Conservation (phyloP, 2,113 vertebrate genomes). For the Phylloscopus trochilus region DNA sequence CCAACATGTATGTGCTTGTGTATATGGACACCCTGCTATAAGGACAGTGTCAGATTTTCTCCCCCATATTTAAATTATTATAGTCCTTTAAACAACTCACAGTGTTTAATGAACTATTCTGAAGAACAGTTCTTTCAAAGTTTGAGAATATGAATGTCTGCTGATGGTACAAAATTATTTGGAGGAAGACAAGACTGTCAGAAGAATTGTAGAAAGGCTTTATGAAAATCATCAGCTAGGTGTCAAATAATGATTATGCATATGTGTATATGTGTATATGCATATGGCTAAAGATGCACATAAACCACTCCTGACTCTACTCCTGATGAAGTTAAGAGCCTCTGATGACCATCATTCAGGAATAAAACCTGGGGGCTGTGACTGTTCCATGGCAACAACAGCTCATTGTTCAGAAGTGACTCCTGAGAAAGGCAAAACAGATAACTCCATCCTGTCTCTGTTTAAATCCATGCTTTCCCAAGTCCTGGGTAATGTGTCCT, state of each 20-base stretch:
- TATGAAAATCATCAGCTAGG: background rate
- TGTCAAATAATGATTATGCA: background rate
- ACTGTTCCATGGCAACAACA: background rate
- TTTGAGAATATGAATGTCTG: background rate
- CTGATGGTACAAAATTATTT: background rate
- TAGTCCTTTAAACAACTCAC: background rate
- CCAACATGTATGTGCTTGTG: background rate
- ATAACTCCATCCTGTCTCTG: background rate
- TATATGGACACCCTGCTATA: background rate
- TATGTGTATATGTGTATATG: background rate
- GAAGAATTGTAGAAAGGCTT: background rate
- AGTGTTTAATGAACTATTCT: background rate
- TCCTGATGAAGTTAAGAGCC: background rate
- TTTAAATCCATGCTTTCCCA: background rate
- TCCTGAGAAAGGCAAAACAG: background rate
- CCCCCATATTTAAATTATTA: background rate
- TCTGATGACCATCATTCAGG: background rate
- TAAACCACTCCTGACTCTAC: background rate
- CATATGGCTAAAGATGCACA: background rate
- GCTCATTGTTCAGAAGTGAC: background rate
- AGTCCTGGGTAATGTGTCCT: background rate
- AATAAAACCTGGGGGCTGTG: background rate
- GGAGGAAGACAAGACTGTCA: background rate
- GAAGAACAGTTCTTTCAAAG: background rate
- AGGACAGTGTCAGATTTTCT: background rate